Evolutionary conservation across 2,113 vertebrate species (phyloP), one percentile per base, ranked within the genome.

Genomic region (Illadopsis cleaveri): DNA sequence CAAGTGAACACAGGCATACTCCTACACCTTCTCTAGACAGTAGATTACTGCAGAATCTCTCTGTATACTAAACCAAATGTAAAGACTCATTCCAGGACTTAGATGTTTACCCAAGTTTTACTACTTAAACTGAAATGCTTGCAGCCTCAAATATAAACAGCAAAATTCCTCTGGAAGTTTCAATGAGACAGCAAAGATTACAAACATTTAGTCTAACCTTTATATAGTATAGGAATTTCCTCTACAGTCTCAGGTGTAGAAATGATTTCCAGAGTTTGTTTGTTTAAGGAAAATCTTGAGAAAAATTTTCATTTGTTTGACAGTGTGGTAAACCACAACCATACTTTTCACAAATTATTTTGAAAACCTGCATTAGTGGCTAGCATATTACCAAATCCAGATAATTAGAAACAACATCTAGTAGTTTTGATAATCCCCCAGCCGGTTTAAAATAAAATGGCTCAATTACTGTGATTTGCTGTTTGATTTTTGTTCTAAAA

Each of bases 1-100:
- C 21, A 77, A 61, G 6, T 1, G 1, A 82, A 80, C 13, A 54
- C 0, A 0, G 6, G 1, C 16, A 47, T 60, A 38, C 2, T 33
- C 8, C 16, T 54, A 62, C n/a, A 31, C 9, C 65, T 62, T 40
- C 66, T 71, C 53, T 54, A 82, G 47, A 73, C 4, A 65, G 35
- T 9, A 56, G 56, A 9, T 28, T 56, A 48, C 3, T 38, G 5
- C 11, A 79, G 14, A 73, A 58, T 47, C 30, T 64, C 54, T 89
- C 4, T 44, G 25, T n/a, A 33, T 73, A 13, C 33, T 25, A 65
- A 19, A 72, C 13, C 2, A 90, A 88, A 53, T 10, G 14, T 35
- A 40, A 89, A 79, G 25, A 31, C 5, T 65, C 8, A 28, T 58
- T 82, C 24, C 50, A 89, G 44, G 23, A 54, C 3, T 21, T 68